Evolutionary conservation across 2,797 vertebrate species (phyloP).

Genomic region (Geotrypetes seraphini): DNA sequence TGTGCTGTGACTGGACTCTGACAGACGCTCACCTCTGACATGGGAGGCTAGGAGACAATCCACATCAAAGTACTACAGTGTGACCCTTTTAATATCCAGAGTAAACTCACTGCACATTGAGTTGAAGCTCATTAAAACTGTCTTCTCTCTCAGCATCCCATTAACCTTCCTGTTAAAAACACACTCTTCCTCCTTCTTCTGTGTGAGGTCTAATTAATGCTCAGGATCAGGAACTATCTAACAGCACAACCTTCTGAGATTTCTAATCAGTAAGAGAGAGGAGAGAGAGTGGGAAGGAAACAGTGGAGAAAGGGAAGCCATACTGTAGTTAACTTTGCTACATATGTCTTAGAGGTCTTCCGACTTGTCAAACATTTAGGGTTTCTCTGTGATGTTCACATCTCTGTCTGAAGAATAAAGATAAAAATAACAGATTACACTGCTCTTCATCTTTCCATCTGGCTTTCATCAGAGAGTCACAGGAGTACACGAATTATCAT

Average conservation of each 20-base stretch:
- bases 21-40: conserved; percentile 78
- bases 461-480: no score
- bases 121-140: conserved; percentile 99
- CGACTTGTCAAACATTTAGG: conserved; percentile 24
- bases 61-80: conserved; percentile 82
- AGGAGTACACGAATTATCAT: no score
- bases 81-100: conserved; percentile 96
- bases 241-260: conserved; percentile 42
- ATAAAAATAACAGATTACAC: no score
- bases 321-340: neutral
- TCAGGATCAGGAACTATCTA: conserved; percentile 48
- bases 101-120: conserved; percentile 88
- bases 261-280: conserved; percentile 40
- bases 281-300: conserved; percentile 7
- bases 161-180: conserved; percentile 67
- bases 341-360: neutral
- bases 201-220: conserved; percentile 64
- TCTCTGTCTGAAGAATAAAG: no score
- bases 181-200: conserved; percentile 56
- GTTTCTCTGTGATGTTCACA: conserved; percentile 1
- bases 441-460: no score
- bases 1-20: conserved; percentile 94
- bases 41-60: conserved; percentile 76
- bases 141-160: conserved; percentile 69
- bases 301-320: neutral